Base-by-base conservation (phyloP, 64 coral and sea anemone genomes). In the Stylophora pistillata region DNA sequence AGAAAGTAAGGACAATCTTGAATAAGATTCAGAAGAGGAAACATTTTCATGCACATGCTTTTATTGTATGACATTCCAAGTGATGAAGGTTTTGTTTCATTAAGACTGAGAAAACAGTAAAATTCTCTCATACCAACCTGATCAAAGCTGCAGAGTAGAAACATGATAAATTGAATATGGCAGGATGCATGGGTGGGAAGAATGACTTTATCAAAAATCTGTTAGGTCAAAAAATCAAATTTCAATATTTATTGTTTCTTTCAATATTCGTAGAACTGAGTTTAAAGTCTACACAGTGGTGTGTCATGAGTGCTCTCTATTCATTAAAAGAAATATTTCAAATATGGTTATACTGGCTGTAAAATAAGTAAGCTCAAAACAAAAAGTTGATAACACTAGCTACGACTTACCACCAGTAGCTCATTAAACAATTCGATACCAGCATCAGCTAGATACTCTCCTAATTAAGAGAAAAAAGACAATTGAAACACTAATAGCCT, bases 191-290 rank as follows among this genome's bases (percentile, higher is more conserved):
- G 93, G 18, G 96, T 98, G 25, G 96, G 96, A 30, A 98, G 76
- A 30, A 98, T 90, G 29, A 98, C 93, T 55, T 98, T 98, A 18
- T 95, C 87, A 85, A 95, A 98, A 20, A 94, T 91, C 96, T 98
- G 66, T 34, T 32, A 33, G 28, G 53, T 61, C 10, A 74, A 71
- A 56, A 94, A 56, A 53, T 21, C 18, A 6, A 74, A 47, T 10
- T 10, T 57, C 6, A 10, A 57, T 15, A 57, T 57, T 57, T 57
- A 15, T 15, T 60, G 17, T 15, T 15, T 15, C 2, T 59, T 18
- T 59, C 10, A 1, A 15, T 59, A 1, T 15, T 59, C 2, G n/a
- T n/a, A 73, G 14, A 34, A 30, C 37, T 41, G 37, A 41, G 37
- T 41, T 47, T 4, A 47, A 3, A 47, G 37, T 47, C 61, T 64